Conservation (phyloP, 2,888 invertebrate species). For the Acanthosepion pharaonis region DNA sequence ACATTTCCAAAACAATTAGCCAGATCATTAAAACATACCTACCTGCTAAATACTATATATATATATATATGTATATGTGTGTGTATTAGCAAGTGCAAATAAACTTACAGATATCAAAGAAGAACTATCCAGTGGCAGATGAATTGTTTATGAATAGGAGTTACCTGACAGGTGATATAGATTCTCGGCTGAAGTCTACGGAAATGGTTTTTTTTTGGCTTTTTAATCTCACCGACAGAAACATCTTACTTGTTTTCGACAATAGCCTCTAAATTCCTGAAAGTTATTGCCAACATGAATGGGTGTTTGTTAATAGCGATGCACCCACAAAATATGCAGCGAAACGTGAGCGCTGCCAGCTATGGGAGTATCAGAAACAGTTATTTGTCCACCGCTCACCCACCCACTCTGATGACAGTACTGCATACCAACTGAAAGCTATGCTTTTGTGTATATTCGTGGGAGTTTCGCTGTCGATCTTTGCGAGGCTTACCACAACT, state of each 20-base stretch:
- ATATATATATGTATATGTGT: neutral
- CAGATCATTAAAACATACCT: neutral
- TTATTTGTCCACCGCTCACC: neutral
- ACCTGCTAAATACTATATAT: neutral
- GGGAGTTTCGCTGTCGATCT: no score
- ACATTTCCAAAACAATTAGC: no score
- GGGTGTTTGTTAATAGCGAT: neutral
- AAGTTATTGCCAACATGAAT: neutral
- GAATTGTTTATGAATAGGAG: neutral
- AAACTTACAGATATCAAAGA: neutral
- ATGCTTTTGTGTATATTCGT: no score
- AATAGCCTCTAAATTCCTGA: neutral
- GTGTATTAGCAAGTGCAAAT: neutral
- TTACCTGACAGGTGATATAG: neutral
- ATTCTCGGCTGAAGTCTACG: neutral
- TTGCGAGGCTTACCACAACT: no score
- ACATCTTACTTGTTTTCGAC: neutral
- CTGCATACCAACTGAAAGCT: no score
- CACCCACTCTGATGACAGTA: no score
- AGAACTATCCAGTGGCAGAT: neutral
- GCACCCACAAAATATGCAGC: neutral
- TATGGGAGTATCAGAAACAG: neutral
- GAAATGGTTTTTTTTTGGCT: neutral
- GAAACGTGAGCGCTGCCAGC: neutral
- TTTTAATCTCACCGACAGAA: neutral